Conservation (phyloP, 1,140 invertebrate genomes). For the Lordiphosa collinella region DNA sequence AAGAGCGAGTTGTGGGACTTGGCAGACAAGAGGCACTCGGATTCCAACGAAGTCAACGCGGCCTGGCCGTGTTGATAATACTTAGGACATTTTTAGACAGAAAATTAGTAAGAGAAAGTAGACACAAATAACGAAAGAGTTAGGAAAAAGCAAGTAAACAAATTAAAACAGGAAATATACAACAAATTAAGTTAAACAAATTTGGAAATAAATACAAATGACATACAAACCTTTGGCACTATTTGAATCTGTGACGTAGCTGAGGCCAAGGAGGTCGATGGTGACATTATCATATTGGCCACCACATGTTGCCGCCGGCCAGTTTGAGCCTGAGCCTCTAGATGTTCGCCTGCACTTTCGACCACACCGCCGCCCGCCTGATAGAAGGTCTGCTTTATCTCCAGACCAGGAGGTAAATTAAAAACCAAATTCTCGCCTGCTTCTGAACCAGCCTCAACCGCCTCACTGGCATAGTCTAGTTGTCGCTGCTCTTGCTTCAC, state of each 20-base stretch:
- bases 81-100: neutral
- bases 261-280: slow-evolving; percentile 46
- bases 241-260: slow-evolving; percentile 79
- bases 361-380: slow-evolving; percentile 34
- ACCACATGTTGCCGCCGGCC: slow-evolving; percentile 70
- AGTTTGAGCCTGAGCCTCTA: slow-evolving; percentile 38
- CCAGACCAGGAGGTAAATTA: slow-evolving; percentile 70
- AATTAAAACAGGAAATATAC: slow-evolving; percentile 31
- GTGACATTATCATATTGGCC: slow-evolving; percentile 76
- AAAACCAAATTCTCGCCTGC: slow-evolving; percentile 70
- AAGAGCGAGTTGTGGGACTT: too few species aligned
- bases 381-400: slow-evolving; percentile 74
- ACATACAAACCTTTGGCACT: slow-evolving; percentile 79
- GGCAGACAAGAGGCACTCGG: too few species aligned
- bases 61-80: too few species aligned
- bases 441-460: slow-evolving; percentile 18
- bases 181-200: slow-evolving; percentile 48
- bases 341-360: slow-evolving; percentile 32
- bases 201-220: slow-evolving; percentile 53
- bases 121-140: slow-evolving; percentile 1
- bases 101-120: slow-evolving; percentile 4
- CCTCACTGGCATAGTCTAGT: slow-evolving; percentile 55
- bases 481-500: slow-evolving; percentile 74
- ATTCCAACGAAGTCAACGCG: too few species aligned
- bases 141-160: slow-evolving; percentile 17